Evolutionary conservation across 2,888 invertebrate species (phyloP).

Genomic region (Metacarcinus magister): DNA sequence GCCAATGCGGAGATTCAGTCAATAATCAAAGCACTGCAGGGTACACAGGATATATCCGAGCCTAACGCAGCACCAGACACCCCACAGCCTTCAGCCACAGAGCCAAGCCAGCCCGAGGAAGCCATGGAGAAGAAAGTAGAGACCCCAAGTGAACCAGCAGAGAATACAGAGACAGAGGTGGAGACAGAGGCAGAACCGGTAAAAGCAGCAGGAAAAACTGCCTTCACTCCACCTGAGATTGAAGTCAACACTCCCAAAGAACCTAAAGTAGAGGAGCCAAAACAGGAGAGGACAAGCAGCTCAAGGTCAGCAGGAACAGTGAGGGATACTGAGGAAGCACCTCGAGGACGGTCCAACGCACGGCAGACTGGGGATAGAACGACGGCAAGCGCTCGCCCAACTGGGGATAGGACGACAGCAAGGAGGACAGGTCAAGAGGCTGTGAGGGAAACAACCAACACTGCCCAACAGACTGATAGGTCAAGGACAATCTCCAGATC

Average conservation of each 20-base stretch:
- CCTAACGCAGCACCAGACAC: background rate
- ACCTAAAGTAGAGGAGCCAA: background rate
- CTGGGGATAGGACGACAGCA: background rate
- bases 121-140: background rate
- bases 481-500: background rate
- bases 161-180: too few relatives aligned
- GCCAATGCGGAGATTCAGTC: background rate
- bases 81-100: background rate
- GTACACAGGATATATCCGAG: background rate
- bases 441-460: background rate
- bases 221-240: background rate
- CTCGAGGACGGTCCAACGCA: background rate
- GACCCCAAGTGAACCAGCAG: background rate
- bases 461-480: background rate
- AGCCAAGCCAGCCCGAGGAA: constrained; percentile 3
- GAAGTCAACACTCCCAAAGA: background rate
- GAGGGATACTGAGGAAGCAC: background rate
- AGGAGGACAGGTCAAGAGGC: background rate
- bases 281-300: background rate
- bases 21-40: background rate
- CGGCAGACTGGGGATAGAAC: background rate
- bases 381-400: too few relatives aligned
- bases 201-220: background rate
- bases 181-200: background rate
- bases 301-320: background rate